Evolutionary conservation across 2,113 vertebrate species (phyloP).

Genomic region (Monopterus albus): DNA sequence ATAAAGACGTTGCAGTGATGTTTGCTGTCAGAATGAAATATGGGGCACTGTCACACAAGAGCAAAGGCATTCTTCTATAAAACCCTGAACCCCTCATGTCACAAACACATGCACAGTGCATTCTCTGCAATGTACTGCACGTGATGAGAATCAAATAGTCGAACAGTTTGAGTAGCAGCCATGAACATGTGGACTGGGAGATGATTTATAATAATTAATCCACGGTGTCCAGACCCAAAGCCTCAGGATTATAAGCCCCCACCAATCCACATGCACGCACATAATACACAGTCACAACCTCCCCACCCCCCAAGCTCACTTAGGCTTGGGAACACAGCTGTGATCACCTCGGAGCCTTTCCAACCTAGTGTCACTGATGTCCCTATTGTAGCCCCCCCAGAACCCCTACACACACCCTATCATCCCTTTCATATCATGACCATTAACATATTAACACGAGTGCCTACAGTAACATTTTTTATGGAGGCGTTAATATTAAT

Average conservation of each 20-base stretch:
- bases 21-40: constrained; percentile 62
- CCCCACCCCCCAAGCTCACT: constrained; percentile 32
- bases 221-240: constrained; percentile 61
- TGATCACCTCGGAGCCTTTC: constrained; percentile 71
- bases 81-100: constrained; percentile 1
- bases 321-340: constrained; percentile 76
- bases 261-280: constrained; percentile 24
- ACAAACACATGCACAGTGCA: not conserved
- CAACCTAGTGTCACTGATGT: constrained; percentile 72
- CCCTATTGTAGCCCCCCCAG: constrained; percentile 61
- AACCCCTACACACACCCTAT: constrained; percentile 45
- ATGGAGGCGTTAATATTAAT: constrained; percentile 77
- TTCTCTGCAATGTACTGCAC: not conserved
- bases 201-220: constrained; percentile 84
- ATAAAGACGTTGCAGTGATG: constrained; percentile 54
- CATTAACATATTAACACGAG: constrained; percentile 74
- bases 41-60: constrained; percentile 42
- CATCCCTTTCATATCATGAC: constrained; percentile 69
- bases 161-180: constrained; percentile 50
- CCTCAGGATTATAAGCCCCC: constrained; percentile 41
- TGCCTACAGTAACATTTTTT: constrained; percentile 78
- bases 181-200: constrained; percentile 66
- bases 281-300: constrained; percentile 38
- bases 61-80: constrained; percentile 41
- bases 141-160: constrained; percentile 42